phyloP scores from a whole-genome alignment of 1,140 invertebrate species.

The Sogatella furcifera region DNA sequence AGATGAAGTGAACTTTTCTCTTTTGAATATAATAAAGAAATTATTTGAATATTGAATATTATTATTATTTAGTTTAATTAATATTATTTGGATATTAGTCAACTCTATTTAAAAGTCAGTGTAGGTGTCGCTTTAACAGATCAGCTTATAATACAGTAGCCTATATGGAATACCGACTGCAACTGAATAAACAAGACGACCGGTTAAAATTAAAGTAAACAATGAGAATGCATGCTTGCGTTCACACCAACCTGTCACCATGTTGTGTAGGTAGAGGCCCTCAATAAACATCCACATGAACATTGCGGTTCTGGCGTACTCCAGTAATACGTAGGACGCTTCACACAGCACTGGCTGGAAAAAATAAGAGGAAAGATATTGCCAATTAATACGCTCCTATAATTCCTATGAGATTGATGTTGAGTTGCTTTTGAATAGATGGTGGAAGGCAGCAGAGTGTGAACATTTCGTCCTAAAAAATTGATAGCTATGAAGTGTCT shows the following conservation, averaged over 20 bases:
- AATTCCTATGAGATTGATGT: no score
- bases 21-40: no score
- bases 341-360: constrained; percentile 71
- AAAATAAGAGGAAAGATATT: constrained; percentile 14
- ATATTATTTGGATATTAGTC: neutral
- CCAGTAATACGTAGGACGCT: constrained; percentile 61
- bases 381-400: neutral
- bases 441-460: no score
- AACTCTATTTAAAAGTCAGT: neutral
- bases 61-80: no score
- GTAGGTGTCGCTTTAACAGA: neutral
- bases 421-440: no score
- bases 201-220: no score
- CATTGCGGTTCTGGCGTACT: constrained; percentile 79
- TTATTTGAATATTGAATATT: no score
- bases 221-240: no score
- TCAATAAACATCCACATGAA: constrained; percentile 95
- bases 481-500: no score
- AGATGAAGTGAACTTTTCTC: no score
- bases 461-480: no score
- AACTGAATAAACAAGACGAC: no score
- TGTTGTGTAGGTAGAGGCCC: constrained; percentile 77
- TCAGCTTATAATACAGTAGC: neutral
- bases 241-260: constrained; percentile 49
- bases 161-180: neutral